phyloP scores from a whole-genome alignment of 2,888 invertebrate genomes.

The Eustalomyia histrio region DNA sequence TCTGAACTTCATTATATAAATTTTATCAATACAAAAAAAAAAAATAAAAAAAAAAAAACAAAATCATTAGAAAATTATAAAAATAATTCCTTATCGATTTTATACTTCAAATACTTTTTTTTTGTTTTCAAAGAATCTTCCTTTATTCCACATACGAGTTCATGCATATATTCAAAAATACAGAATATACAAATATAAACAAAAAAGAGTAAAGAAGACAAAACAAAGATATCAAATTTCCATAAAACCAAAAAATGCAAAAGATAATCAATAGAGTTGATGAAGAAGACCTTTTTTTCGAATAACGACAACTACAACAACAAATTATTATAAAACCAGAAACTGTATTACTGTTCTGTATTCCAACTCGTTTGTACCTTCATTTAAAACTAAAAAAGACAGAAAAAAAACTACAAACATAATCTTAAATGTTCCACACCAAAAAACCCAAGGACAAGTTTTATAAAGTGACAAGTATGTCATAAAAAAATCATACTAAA shows the following conservation, averaged over 20 bases:
- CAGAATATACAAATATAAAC: slow-evolving; percentile 47
- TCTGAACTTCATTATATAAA: no score
- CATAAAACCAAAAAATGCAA: slow-evolving; percentile 25
- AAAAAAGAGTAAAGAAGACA: slow-evolving; percentile 39
- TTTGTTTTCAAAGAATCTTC: slow-evolving; percentile 48
- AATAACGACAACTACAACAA: slow-evolving; percentile 13
- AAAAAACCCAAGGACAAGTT: slow-evolving; percentile 62
- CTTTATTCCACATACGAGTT: slow-evolving; percentile 18
- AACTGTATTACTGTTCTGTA: slow-evolving; percentile 48
- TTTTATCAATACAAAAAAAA: no score
- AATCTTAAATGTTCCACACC: slow-evolving; percentile 64
- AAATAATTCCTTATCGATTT: slow-evolving; percentile 50
- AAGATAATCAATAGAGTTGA: slow-evolving; percentile 59
- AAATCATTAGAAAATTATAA: slow-evolving; percentile 3
- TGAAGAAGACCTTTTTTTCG: slow-evolving; percentile 52
- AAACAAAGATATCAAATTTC: slow-evolving; percentile 64
- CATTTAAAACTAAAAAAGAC: not conserved
- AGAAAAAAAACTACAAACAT: slow-evolving; percentile 16
- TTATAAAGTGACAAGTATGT: slow-evolving; percentile 64
- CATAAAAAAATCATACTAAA: slow-evolving; percentile 38
- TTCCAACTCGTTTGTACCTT: slow-evolving; percentile 29
- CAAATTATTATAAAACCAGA: slow-evolving; percentile 2
- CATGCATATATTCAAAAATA: slow-evolving; percentile 11
- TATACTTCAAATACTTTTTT: slow-evolving; percentile 1
- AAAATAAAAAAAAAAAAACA: no score